A percentile compares a stretch with the other conserved stretches of the same genome.
Conservation (phyloP, 2,797 vertebrate species). For the Buphagus erythrorhynchus region DNA sequence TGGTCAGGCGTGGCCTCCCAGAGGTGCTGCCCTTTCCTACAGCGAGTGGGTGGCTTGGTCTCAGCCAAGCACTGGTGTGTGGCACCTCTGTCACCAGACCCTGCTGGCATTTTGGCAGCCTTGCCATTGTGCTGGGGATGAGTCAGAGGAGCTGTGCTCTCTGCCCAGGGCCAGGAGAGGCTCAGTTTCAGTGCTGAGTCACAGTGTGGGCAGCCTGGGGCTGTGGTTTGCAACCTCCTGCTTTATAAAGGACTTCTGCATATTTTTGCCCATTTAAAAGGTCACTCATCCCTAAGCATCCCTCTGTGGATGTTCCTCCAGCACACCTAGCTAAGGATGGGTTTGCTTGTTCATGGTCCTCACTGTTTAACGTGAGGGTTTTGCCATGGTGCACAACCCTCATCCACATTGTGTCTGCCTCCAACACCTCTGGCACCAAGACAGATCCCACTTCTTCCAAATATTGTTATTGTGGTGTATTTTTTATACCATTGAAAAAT, state of each 20-base stretch:
- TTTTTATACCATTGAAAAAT: neutral
- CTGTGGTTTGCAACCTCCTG: neutral
- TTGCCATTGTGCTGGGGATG: neutral
- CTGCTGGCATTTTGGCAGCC: neutral
- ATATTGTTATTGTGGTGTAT: neutral
- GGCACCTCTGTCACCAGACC: neutral
- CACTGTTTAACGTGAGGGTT: fast-evolving
- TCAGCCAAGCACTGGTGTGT: neutral
- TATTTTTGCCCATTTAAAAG: neutral
- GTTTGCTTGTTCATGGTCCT: neutral
- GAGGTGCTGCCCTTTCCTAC: neutral
- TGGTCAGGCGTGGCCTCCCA: neutral
- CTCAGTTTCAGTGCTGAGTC: slow-evolving; percentile 34
- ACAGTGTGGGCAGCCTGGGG: neutral
- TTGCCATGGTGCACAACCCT: fast-evolving
- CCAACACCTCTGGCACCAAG: neutral
- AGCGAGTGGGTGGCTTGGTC: neutral
- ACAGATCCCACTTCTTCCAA: neutral
- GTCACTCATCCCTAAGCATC: neutral
- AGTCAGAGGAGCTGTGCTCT: slow-evolving; percentile 7
- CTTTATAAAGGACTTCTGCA: neutral
- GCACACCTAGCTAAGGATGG: neutral
- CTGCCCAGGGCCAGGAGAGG: neutral
- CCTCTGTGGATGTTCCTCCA: neutral
- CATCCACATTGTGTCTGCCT: neutral